Percentiles rank a stretch among this genome's conserved stretches.
These are phyloP conservation scores for Tyria jacobaeae DNA, from an alignment of 2,888 invertebrate genomes.

Conservation along the genomic window DNA sequence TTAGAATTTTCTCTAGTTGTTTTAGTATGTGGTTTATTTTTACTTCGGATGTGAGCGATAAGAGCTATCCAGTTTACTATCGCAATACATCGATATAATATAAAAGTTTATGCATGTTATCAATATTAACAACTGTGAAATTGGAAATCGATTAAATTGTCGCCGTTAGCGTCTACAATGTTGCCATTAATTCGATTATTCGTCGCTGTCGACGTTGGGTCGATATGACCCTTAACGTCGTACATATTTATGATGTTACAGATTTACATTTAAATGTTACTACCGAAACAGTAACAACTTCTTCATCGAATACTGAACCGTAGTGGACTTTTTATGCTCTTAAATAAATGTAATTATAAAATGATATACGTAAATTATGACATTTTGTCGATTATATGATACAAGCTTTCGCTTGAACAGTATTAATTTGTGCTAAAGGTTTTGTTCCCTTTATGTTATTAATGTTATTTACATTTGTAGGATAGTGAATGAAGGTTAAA, in stretches of 20 bases:
- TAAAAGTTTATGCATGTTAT: background rate
- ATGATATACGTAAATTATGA: too few species aligned
- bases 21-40: background rate
- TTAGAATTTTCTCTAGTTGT: background rate
- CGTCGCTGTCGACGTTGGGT: background rate
- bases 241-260: constrained; percentile 33
- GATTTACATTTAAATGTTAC: constrained; percentile 37
- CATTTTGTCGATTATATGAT: too few species aligned
- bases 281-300: constrained; percentile 16
- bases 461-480: too few species aligned
- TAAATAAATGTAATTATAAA: background rate
- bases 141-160: constrained; percentile 29
- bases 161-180: constrained; percentile 10
- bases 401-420: too few species aligned
- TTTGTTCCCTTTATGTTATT: too few species aligned
- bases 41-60: background rate
- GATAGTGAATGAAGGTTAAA: too few species aligned
- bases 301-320: background rate
- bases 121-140: constrained; percentile 8
- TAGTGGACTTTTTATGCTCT: background rate
- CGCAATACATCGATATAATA: background rate
- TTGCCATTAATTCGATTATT: constrained; percentile 25
- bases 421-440: too few species aligned
- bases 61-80: background rate
- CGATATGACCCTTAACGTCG: constrained; percentile 15